A percentile compares a stretch with the other conserved stretches of the same genome.
Conservation (phyloP, 1,140 invertebrate genomes). For the Chrysoperla carnea region DNA sequence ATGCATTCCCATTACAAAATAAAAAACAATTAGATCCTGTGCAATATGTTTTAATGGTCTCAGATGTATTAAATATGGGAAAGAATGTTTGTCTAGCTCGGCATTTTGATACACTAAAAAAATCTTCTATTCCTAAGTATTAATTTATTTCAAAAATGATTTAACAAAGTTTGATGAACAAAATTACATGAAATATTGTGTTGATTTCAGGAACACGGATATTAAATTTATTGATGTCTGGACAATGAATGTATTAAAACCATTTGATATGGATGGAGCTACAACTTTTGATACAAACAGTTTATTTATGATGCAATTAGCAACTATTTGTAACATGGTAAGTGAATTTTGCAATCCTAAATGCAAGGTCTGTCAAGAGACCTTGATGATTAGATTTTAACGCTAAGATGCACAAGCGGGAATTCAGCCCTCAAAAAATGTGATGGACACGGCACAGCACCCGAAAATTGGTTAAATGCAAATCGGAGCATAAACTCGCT, state of each 20-base stretch:
- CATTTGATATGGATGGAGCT: slow-evolving; percentile 44
- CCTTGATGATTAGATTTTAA: no score
- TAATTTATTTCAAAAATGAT: slow-evolving; percentile 1
- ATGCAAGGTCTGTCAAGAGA: no score
- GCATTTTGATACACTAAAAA: slow-evolving; percentile 75
- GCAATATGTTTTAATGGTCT: slow-evolving; percentile 79
- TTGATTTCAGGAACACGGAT: slow-evolving; percentile 28
- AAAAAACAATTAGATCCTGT: slow-evolving; percentile 22
- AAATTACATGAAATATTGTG: not conserved
- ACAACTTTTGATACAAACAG: slow-evolving; percentile 64
- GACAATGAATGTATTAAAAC: slow-evolving; percentile 79
- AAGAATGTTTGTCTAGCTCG: slow-evolving; percentile 91
- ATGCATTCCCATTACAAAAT: slow-evolving; percentile 22
- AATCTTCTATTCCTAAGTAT: slow-evolving; percentile 42
- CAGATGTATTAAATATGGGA: slow-evolving; percentile 73
- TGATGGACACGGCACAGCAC: no score
- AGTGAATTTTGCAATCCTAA: not conserved
- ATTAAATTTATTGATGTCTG: slow-evolving; percentile 89
- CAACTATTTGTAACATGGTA: slow-evolving; percentile 69
- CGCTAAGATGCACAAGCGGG: no score
- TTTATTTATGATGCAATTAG: slow-evolving; percentile 91
- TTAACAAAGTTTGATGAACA: not conserved
- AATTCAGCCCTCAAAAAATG: no score
- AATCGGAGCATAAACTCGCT: no score
- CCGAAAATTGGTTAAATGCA: no score